These are phyloP conservation scores for Ondatra zibethicus DNA, from an alignment of 2,113 vertebrate genomes.

Conservation along the genomic window DNA sequence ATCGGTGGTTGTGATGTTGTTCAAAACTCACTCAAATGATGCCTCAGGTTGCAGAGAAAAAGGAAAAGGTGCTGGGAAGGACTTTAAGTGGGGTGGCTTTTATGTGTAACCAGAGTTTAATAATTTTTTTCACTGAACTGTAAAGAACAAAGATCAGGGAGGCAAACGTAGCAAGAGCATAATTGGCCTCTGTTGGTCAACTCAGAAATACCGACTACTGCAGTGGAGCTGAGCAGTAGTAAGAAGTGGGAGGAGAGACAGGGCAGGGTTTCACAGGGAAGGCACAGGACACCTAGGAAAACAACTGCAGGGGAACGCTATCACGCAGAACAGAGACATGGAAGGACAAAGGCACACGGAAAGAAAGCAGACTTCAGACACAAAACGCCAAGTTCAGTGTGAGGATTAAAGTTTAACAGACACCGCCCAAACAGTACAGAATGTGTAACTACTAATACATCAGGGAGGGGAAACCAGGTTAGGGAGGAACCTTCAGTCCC, in stretches of 20 bases:
- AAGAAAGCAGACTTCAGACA: neutral
- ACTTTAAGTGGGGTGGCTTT: neutral
- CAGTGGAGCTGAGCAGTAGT: fast-evolving
- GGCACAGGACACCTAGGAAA: neutral
- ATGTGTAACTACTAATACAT: neutral
- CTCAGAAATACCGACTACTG: neutral
- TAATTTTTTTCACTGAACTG: neutral
- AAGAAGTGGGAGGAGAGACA: neutral
- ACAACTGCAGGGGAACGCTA: neutral
- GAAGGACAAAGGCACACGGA: neutral
- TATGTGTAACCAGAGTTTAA: neutral
- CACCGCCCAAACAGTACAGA: neutral
- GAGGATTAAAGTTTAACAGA: constrained; percentile 35
- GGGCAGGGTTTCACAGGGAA: neutral
- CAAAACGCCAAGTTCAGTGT: neutral
- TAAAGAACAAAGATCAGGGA: constrained; percentile 52
- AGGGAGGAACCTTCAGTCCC: neutral
- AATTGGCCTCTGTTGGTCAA: neutral
- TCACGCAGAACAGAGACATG: neutral
- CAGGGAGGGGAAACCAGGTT: neutral
- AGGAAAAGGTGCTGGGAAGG: neutral
- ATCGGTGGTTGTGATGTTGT: neutral
- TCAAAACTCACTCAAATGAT: neutral
- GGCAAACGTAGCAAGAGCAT: neutral
- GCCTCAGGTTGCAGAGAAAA: neutral